These are phyloP conservation scores for Spea multiplicata DNA, from an alignment of 2,113 vertebrate species.

Conservation along the genomic window DNA sequence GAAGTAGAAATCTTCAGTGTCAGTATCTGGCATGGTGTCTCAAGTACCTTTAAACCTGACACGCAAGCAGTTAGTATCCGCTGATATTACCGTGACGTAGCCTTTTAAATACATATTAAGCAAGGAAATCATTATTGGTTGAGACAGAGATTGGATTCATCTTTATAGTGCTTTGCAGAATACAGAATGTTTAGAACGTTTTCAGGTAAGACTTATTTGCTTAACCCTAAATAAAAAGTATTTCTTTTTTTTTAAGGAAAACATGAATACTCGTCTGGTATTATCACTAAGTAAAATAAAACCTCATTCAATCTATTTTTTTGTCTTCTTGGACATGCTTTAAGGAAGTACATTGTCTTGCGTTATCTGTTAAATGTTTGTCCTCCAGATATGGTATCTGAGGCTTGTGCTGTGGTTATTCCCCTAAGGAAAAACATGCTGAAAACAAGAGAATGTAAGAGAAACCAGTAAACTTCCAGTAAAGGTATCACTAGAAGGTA, in stretches of 20 bases:
- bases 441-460: neutral
- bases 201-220: neutral
- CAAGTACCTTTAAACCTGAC: neutral
- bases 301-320: slow-evolving; percentile 12
- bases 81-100: neutral
- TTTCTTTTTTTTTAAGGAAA: slow-evolving; percentile 25
- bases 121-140: neutral
- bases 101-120: neutral
- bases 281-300: slow-evolving; percentile 40
- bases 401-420: slow-evolving; percentile 28
- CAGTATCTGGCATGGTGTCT: slow-evolving; percentile 12
- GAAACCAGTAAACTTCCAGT: neutral
- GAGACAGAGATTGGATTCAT: neutral
- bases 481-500: too few species aligned
- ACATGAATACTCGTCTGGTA: slow-evolving; percentile 24
- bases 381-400: slow-evolving; percentile 37
- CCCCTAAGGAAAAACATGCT: slow-evolving; percentile 16
- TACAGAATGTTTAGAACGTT: neutral
- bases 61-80: neutral
- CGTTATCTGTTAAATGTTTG: slow-evolving; percentile 42
- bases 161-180: neutral
- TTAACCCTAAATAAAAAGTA: slow-evolving; percentile 1
- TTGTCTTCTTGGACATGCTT: slow-evolving; percentile 35
- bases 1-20: neutral
- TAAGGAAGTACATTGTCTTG: slow-evolving; percentile 45